Conservation (phyloP, 2,888 invertebrate genomes). For the Saturnia pavonia region DNA sequence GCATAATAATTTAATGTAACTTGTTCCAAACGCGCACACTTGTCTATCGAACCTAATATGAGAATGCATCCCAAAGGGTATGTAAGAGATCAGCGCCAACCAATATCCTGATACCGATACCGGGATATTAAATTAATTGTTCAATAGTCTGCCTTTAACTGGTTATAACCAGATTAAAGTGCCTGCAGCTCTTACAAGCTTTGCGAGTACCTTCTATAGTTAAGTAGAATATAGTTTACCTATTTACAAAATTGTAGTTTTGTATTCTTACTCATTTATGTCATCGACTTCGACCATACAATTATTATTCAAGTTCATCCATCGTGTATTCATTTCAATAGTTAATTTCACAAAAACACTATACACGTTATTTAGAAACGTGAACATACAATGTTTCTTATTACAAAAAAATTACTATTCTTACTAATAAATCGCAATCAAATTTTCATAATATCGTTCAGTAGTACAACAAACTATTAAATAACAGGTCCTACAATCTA, state of each 20-base stretch:
- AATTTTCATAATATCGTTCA: too few species aligned
- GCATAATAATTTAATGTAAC: background rate
- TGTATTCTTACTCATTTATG: background rate
- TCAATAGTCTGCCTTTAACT: slow-evolving; percentile 13
- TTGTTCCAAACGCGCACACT: background rate
- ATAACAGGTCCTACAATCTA: too few species aligned
- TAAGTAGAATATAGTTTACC: background rate
- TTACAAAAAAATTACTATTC: too few species aligned
- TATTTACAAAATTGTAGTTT: background rate
- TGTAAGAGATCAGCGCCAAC: slow-evolving; percentile 17
- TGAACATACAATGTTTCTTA: too few species aligned
- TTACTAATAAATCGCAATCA: too few species aligned
- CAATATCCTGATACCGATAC: slow-evolving; percentile 24
- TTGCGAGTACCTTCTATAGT: background rate
- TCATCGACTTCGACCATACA: background rate
- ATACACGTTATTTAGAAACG: background rate
- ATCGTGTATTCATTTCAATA: background rate
- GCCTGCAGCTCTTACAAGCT: background rate
- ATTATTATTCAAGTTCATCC: background rate
- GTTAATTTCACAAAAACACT: background rate
- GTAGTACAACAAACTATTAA: too few species aligned
- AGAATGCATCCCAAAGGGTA: slow-evolving; percentile 16
- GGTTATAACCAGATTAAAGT: slow-evolving; percentile 3
- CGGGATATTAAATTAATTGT: slow-evolving; percentile 32
- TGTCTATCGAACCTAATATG: slow-evolving; percentile 4